phyloP scores from a whole-genome alignment of 2,797 vertebrate genomes.

The Rallus crepitans region DNA sequence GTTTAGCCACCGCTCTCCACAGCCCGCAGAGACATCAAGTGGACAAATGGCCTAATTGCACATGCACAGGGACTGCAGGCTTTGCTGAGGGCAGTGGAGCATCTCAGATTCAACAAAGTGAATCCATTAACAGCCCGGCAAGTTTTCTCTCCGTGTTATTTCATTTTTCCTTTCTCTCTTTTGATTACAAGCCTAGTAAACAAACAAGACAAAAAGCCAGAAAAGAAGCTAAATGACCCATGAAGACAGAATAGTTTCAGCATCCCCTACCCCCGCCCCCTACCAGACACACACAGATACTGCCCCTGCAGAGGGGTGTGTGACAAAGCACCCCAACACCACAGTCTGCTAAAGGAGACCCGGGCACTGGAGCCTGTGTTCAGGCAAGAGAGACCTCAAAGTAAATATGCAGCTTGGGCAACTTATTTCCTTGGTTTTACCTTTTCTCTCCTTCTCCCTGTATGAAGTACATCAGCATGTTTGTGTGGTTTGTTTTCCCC shows the following conservation, averaged over 20 bases:
- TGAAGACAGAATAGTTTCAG: not conserved
- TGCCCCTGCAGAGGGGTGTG: not conserved
- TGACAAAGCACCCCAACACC: not conserved
- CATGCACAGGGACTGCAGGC: not conserved
- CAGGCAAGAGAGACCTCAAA: not conserved
- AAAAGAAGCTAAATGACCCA: not conserved
- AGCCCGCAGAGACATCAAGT: slow-evolving; percentile 53
- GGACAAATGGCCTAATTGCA: not conserved
- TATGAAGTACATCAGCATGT: not conserved
- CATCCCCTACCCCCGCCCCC: rapidly evolving
- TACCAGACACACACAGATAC: rapidly evolving
- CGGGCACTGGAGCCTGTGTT: not conserved
- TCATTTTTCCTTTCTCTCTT: not conserved
- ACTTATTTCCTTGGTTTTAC: not conserved
- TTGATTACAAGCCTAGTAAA: not conserved
- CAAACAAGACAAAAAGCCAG: not conserved
- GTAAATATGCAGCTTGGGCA: not conserved
- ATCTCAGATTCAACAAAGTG: not conserved
- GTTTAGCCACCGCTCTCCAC: not conserved
- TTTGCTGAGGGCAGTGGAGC: not conserved
- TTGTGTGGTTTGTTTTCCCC: rapidly evolving
- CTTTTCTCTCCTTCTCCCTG: not conserved
- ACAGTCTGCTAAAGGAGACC: not conserved
- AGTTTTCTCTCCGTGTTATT: not conserved
- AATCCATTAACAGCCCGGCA: not conserved